phyloP scores from a whole-genome alignment of 2,888 invertebrate species.

The Chymomyza caudatula region DNA sequence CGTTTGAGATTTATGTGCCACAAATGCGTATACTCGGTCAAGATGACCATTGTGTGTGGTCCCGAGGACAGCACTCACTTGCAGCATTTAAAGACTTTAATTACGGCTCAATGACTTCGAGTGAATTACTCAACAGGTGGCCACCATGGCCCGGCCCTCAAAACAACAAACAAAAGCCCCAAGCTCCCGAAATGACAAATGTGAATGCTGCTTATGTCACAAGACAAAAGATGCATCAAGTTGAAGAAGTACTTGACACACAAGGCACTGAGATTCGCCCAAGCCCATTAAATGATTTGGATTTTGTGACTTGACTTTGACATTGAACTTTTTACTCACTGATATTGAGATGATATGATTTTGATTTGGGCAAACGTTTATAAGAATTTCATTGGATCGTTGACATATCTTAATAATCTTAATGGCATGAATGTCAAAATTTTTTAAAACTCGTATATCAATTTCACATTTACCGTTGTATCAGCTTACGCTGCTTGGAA shows the following conservation, averaged over 20 bases:
- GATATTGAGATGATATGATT: neutral
- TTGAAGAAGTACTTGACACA: constrained; percentile 45
- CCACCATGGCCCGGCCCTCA: neutral
- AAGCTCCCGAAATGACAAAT: neutral
- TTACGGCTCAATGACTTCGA: constrained; percentile 65
- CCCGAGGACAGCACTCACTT: constrained; percentile 13
- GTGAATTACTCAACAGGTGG: constrained; percentile 65
- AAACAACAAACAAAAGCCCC: neutral
- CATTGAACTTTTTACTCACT: constrained; percentile 52
- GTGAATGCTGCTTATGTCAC: neutral
- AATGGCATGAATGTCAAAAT: constrained; percentile 34
- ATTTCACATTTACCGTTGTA: constrained; percentile 59
- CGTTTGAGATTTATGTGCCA: constrained; percentile 50
- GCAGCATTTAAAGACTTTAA: constrained; percentile 31
- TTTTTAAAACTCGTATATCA: constrained; percentile 48
- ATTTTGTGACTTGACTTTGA: constrained; percentile 23
- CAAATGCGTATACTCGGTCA: constrained; percentile 49
- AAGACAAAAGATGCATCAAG: constrained; percentile 38
- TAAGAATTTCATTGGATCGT: constrained; percentile 34
- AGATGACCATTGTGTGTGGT: constrained; percentile 50
- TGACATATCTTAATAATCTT: constrained; percentile 48
- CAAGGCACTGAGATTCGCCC: constrained; percentile 12
- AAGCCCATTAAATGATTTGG: constrained; percentile 41
- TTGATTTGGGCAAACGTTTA: constrained; percentile 23
- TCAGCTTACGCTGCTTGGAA: constrained; percentile 16